A percentile compares a stretch with the other conserved stretches of the same genome.
phyloP scores from a whole-genome alignment of 2,113 vertebrate genomes.

The Oxygymnocypris stewartii region DNA sequence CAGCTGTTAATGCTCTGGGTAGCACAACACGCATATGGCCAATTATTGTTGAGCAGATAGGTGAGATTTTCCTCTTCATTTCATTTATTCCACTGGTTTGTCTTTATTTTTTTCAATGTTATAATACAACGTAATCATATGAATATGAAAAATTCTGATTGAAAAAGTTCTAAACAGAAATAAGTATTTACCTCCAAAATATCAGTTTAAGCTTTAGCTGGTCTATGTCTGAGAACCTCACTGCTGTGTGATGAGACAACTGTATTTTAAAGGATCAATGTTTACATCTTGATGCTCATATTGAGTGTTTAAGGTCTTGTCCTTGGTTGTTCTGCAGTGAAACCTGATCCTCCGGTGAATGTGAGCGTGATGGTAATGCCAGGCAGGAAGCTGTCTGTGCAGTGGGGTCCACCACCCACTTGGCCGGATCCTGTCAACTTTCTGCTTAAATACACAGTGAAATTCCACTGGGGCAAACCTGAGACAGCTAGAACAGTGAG shows the following conservation, averaged over 20 bases:
- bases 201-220: too few relatives aligned
- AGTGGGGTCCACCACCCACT: conserved; percentile 81
- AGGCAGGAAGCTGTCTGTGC: conserved; percentile 67
- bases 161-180: too few relatives aligned
- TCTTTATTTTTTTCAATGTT: background rate
- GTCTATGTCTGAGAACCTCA: too few relatives aligned
- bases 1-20: conserved; percentile 65
- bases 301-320: background rate
- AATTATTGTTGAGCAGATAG: conserved; percentile 82
- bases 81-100: background rate
- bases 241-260: background rate
- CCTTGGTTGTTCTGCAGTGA: conserved; percentile 72
- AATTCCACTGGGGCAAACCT: conserved; percentile 66
- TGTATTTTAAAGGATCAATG: background rate
- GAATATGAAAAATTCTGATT: too few relatives aligned
- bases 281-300: background rate
- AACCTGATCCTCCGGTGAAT: conserved; percentile 81
- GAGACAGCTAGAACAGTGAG: conserved; percentile 61
- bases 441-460: conserved; percentile 81
- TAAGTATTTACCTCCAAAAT: too few relatives aligned
- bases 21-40: conserved; percentile 64
- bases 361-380: conserved; percentile 66
- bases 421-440: conserved; percentile 81
- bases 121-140: too few relatives aligned
- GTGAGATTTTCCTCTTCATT: conserved; percentile 69